A percentile compares a stretch with the other conserved stretches of the same genome.
phyloP scores from a whole-genome alignment of 2,888 invertebrate genomes.

The Stenolophus ochropezus region DNA sequence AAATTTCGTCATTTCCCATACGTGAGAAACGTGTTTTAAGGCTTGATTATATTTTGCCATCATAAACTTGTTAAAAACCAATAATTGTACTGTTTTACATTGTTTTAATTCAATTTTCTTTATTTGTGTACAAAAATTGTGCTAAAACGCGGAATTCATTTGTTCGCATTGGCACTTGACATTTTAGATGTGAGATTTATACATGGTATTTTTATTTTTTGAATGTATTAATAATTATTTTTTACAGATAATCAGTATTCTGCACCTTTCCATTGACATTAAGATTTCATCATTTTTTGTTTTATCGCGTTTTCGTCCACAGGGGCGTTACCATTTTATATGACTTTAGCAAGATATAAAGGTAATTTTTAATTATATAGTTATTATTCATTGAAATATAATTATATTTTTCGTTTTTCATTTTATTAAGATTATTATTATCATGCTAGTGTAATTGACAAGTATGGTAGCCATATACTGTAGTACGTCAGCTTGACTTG shows the following conservation, averaged over 20 bases:
- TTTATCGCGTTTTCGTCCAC: conserved; percentile 78
- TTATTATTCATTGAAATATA: conserved; percentile 31
- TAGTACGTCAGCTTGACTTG: conserved; percentile 49
- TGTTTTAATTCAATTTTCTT: conserved; percentile 33
- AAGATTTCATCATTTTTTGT: conserved; percentile 55
- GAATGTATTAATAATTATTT: conserved; percentile 34
- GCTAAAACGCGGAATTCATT: conserved; percentile 33
- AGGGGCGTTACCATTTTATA: conserved; percentile 95
- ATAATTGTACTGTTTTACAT: conserved; percentile 42
- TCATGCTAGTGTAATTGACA: conserved; percentile 33
- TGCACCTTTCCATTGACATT: conserved; percentile 53
- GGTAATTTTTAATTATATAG: conserved; percentile 74
- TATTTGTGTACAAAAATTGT: conserved; percentile 39
- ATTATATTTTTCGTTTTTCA: not conserved
- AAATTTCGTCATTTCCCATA: conserved; percentile 56
- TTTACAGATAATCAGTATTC: conserved; percentile 50
- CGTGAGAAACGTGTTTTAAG: conserved; percentile 38
- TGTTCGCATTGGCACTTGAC: conserved; percentile 45
- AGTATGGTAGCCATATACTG: conserved; percentile 1
- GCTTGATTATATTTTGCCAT: conserved; percentile 25
- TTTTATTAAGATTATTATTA: not conserved
- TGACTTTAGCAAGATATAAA: conserved; percentile 96
- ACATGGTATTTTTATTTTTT: not conserved
- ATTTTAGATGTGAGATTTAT: conserved; percentile 49
- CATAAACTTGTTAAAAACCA: conserved; percentile 18